A percentile compares a stretch with the other conserved stretches of the same genome.
Evolutionary conservation across 1,140 invertebrate species (phyloP).

Genomic region (Musca domestica): DNA sequence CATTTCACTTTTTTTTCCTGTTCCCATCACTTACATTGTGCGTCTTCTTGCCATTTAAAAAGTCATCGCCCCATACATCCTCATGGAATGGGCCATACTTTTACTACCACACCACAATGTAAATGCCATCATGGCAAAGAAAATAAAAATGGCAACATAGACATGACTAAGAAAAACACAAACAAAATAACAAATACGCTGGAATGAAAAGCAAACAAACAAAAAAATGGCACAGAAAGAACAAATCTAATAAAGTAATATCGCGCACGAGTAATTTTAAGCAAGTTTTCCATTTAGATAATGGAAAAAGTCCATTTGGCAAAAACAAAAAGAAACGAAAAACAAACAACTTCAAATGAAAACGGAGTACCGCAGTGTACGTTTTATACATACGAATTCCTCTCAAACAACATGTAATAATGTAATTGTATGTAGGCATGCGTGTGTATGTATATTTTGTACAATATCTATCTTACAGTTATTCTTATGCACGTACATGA

Average conservation of each 20-base stretch:
- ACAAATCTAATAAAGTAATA: constrained; percentile 25
- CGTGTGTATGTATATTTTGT: background rate
- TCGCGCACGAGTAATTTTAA: constrained; percentile 24
- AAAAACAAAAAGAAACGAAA: background rate
- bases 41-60: no score
- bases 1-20: no score
- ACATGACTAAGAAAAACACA: background rate
- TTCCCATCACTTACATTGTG: no score
- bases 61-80: no score
- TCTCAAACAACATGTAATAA: constrained; percentile 2
- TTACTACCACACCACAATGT: no score
- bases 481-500: no score
- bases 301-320: constrained; percentile 53
- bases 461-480: no score
- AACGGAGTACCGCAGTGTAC: background rate
- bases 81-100: no score
- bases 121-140: no score
- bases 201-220: background rate
- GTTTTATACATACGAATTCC: background rate
- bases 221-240: background rate
- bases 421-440: background rate
- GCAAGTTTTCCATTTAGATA: constrained; percentile 51
- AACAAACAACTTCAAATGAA: background rate
- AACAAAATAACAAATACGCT: background rate
- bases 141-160: no score